Evolutionary conservation across 2,797 vertebrate species (phyloP).

Genomic region (Chaetophractus vellerosus): DNA sequence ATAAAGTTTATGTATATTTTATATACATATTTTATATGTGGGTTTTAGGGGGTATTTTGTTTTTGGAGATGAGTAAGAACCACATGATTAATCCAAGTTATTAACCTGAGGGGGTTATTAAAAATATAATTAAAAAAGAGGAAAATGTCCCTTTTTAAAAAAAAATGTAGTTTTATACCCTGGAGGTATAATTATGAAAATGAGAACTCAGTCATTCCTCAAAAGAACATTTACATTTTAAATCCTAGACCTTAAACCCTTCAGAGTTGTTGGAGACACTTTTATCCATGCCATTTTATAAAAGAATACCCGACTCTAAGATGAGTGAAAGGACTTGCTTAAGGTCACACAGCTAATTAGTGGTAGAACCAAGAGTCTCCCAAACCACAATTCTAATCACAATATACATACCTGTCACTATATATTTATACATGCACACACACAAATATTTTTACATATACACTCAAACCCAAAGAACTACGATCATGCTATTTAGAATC

Average conservation of each 20-base stretch:
- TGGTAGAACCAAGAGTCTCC: background rate
- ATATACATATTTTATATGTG: background rate
- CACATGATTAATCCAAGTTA: background rate
- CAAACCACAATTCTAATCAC: background rate
- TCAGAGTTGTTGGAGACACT: background rate
- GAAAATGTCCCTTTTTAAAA: constrained; percentile 28
- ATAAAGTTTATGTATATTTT: constrained; percentile 12
- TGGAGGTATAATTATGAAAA: constrained; percentile 27
- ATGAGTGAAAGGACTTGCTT: constrained; percentile 42
- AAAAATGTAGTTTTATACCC: constrained; percentile 11
- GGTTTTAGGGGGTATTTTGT: background rate
- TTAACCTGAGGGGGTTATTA: constrained; percentile 11
- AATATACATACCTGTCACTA: no score
- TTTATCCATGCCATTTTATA: background rate
- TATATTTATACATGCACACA: background rate
- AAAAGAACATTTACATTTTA: constrained; percentile 62
- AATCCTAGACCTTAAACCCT: background rate
- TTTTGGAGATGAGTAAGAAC: constrained; percentile 13
- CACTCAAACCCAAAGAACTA: background rate
- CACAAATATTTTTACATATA: background rate
- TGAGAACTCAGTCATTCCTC: constrained; percentile 23
- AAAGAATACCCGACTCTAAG: background rate
- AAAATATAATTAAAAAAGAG: background rate
- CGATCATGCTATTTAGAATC: background rate
- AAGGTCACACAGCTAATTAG: background rate